Conservation (phyloP, 2,888 invertebrate genomes). For the Myopa testacea region DNA sequence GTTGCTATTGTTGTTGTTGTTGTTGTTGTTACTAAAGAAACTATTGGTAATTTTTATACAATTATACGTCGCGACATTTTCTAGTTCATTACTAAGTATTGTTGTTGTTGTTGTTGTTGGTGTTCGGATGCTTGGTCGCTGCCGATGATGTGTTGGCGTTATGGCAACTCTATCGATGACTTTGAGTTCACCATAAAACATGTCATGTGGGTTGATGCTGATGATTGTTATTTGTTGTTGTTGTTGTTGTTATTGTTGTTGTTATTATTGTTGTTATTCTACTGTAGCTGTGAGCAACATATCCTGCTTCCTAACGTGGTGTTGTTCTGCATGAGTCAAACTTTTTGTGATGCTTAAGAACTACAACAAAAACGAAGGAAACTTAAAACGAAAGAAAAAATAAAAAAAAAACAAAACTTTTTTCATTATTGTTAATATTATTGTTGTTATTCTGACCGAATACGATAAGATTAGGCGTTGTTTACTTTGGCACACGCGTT, state of each 20-base stretch:
- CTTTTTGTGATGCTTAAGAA: background rate
- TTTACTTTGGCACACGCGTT: background rate
- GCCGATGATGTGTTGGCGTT: background rate
- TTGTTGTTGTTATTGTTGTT: background rate
- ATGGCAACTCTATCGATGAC: background rate
- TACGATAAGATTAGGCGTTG: slow-evolving; percentile 10
- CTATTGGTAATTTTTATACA: slow-evolving; percentile 1
- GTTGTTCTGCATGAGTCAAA: slow-evolving; percentile 6
- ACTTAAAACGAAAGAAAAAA: background rate
- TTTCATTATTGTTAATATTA: background rate
- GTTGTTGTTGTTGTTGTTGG: background rate
- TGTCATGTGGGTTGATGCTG: background rate
- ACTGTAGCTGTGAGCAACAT: background rate
- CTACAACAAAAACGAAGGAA: background rate
- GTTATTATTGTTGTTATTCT: background rate
- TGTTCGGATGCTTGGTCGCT: background rate
- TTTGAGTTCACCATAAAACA: background rate
- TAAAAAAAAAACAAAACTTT: background rate
- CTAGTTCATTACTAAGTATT: slow-evolving; percentile 1
- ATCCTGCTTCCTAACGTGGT: background rate
- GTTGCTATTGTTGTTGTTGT: too few relatives aligned
- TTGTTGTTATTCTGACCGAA: slow-evolving; percentile 1
- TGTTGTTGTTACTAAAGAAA: background rate
- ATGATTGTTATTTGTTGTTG: background rate
- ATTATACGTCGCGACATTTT: slow-evolving; percentile 21